Evolutionary conservation across 2,888 invertebrate species (phyloP), one percentile per base, ranked within the genome.

Genomic region (Pollenia griseotomentosa): DNA sequence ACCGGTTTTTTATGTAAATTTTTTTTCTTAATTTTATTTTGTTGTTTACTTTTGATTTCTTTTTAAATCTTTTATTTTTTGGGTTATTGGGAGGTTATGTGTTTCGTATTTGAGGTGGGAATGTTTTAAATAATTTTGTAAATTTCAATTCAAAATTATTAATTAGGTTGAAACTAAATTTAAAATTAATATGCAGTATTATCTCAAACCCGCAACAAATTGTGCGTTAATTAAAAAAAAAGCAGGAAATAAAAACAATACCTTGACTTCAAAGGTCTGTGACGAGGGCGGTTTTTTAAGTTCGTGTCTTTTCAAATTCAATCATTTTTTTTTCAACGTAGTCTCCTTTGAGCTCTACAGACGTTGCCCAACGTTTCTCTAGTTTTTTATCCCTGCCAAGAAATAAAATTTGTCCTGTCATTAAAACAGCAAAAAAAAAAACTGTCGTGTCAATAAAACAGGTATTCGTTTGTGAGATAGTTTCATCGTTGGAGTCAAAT

Each of bases 31-130:
- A 80, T 63, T 19, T 71, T 11, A 53, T 71, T 63, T 61, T 23
- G 55, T 71, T 71, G n/a, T 14, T 0, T 14, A 16, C 3, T 57
- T 59, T 70, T 61, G n/a, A 9, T 61, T 48, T 55, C 46, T 44
- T 11, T 14, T 2, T 33, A 6, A 6, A 42, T 16, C 9, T 23
- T 66, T 11, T 46, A 8, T 19, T n/a, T 71, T 46, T 68, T 57
- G 23, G n/a, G n/a, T 44, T 14, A 23, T 53, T 46, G 48, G 59
- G 61, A 23, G 23, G 57, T 10, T 11, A 57, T 11, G 11, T 57
- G 10, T 11, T 80, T 80, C 16, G 44, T 63, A 73, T 80, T 80
- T 65, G 14, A 70, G 42, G 42, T 16, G 46, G 71, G 44, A 23
- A 63, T 71, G 68, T 63, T 55, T 51, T 42, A 63, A 23, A 61